phyloP scores from a whole-genome alignment of 2,888 invertebrate genomes.

The Elegia similella region DNA sequence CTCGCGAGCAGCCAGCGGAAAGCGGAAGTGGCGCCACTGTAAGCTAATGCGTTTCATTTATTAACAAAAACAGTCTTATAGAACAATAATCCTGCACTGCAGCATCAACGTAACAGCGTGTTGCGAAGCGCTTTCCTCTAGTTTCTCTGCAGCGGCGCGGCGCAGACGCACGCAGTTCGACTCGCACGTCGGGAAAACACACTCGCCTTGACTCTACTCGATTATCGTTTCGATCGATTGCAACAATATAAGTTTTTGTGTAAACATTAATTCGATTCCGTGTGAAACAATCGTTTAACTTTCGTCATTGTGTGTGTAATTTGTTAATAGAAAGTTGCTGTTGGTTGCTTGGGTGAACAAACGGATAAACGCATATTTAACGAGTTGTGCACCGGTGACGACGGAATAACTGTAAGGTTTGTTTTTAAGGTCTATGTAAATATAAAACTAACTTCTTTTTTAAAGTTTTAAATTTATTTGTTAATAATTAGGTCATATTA shows the following conservation, averaged over 20 bases:
- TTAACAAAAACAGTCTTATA: slow-evolving; percentile 42
- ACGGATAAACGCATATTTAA: slow-evolving; percentile 41
- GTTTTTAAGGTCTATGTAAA: slow-evolving; percentile 28
- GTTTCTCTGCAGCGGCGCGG: slow-evolving; percentile 53
- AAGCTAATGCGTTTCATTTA: slow-evolving; percentile 41
- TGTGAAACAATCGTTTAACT: slow-evolving; percentile 36
- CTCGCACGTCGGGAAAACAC: slow-evolving; percentile 49
- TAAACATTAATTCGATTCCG: slow-evolving; percentile 26
- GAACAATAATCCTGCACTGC: slow-evolving; percentile 52
- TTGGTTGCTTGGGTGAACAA: slow-evolving; percentile 42
- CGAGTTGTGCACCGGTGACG: slow-evolving; percentile 44
- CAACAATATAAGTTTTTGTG: neutral
- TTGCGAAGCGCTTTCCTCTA: slow-evolving; percentile 70
- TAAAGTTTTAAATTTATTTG: too few species aligned
- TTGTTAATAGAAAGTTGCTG: slow-evolving; percentile 50
- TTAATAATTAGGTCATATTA: too few species aligned
- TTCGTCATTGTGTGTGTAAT: slow-evolving; percentile 47
- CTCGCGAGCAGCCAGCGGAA: slow-evolving; percentile 34
- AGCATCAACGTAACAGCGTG: slow-evolving; percentile 69
- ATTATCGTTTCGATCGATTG: slow-evolving; percentile 12
- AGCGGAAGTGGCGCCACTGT: slow-evolving; percentile 49
- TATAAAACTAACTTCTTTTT: too few species aligned
- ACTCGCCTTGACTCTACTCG: slow-evolving; percentile 44
- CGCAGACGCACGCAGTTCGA: slow-evolving; percentile 57
- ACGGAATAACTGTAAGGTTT: slow-evolving; percentile 67